These are phyloP conservation scores for Leptopilina clavipes DNA, from an alignment of 1,140 invertebrate genomes.

Conservation along the genomic window DNA sequence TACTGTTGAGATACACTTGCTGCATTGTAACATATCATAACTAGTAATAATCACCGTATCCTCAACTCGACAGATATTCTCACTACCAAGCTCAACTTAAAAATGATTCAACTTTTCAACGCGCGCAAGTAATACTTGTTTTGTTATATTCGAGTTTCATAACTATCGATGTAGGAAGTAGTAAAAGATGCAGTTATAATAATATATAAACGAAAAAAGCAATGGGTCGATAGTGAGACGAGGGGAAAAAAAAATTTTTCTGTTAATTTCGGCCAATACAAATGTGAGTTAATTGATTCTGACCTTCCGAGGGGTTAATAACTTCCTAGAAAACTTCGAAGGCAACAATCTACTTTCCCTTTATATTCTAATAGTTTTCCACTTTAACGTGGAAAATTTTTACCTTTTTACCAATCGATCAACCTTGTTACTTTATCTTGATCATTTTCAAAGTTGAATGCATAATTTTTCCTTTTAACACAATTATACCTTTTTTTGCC, in stretches of 20 bases:
- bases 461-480: too few species aligned
- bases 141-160: conserved; percentile 25
- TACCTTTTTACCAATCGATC: neutral
- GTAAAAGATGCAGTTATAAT: conserved; percentile 32
- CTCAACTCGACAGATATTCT: conserved; percentile 27
- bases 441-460: too few species aligned
- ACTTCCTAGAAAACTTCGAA: conserved; percentile 21
- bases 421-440: neutral
- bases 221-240: neutral
- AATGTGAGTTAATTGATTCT: neutral
- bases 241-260: neutral
- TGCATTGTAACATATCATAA: conserved; percentile 28
- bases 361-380: neutral
- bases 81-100: conserved; percentile 15
- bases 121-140: conserved; percentile 18
- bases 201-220: neutral
- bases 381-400: neutral
- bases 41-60: conserved; percentile 33
- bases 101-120: conserved; percentile 26
- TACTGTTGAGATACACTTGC: conserved; percentile 28
- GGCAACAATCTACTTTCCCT: conserved; percentile 22
- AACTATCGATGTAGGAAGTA: conserved; percentile 30
- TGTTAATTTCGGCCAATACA: conserved; percentile 11
- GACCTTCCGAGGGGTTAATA: conserved; percentile 24
- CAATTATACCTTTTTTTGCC: too few species aligned